Conservation (phyloP, 2,888 invertebrate genomes). For the Lasioglossum oenotherae region DNA sequence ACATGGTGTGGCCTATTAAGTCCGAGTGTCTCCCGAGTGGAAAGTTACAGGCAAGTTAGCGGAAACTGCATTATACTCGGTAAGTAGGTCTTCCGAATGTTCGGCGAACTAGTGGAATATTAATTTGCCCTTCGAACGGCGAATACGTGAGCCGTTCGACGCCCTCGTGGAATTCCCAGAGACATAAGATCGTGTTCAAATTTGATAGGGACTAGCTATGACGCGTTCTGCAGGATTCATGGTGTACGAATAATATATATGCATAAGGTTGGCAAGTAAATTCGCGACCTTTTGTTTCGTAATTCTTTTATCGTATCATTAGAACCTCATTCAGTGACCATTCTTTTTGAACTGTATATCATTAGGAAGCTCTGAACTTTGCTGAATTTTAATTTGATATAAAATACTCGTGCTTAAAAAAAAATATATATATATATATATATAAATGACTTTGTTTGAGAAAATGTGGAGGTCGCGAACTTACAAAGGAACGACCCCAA, state of each 20-base stretch:
- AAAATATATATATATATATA: too few species aligned
- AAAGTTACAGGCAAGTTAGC: slow-evolving; percentile 35
- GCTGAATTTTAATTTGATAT: too few species aligned
- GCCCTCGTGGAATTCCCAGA: background rate
- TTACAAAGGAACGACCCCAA: too few species aligned
- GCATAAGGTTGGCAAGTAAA: too few species aligned
- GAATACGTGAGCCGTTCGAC: slow-evolving; percentile 16
- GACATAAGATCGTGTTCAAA: background rate
- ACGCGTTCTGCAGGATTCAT: background rate
- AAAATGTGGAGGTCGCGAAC: too few species aligned
- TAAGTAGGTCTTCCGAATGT: slow-evolving; percentile 38
- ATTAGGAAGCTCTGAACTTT: too few species aligned
- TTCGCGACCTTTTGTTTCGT: too few species aligned
- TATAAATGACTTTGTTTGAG: too few species aligned
- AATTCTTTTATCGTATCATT: too few species aligned
- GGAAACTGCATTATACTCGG: slow-evolving; percentile 36
- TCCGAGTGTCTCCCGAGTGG: slow-evolving; percentile 15
- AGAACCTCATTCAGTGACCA: too few species aligned
- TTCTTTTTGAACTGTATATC: too few species aligned
- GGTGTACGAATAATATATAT: background rate
- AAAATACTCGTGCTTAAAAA: too few species aligned
- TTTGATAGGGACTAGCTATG: background rate
- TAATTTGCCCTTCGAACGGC: slow-evolving; percentile 40
- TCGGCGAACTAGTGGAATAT: slow-evolving; percentile 45
- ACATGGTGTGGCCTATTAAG: slow-evolving; percentile 9